Evolutionary conservation across 1,140 invertebrate species (phyloP), one percentile per base, ranked within the genome.

Genomic region (Pinna nobilis): DNA sequence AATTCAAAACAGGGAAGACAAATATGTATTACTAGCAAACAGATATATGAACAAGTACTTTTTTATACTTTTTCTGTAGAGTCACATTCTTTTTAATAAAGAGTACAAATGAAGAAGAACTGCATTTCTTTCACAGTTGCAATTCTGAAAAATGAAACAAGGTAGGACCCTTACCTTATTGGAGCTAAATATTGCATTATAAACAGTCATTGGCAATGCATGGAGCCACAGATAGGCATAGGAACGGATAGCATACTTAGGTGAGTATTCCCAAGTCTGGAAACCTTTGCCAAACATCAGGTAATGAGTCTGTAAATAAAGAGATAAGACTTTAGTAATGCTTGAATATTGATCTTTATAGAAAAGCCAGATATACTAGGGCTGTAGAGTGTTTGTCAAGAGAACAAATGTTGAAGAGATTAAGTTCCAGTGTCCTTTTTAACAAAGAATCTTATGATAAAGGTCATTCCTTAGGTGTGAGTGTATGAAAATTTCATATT

Each of bases 211-310:
- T 20, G 97, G 96, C 20, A 96, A 90, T n/a, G 94, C 94, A 91
- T 98, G 95, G 44, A 97, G 86, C 89, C 96, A 91, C 11, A 99
- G 87, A 82, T 98, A 98, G 49, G 94, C 93, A 89, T 98, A 99
- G 0, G 97, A 99, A 59, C 98, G 91, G 50, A 99, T 92, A 0
- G 97, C 96, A 91, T 95, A 99, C 71, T 92, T 90, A 20, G 98
- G 97, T 83, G 97, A 98, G 88, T 99, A 99, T 89, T 99, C 98
- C 98, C 98, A 99, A 55, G 98, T 99, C 91, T 99, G 98, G 78
- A 99, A 93, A 9, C 98, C 97, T 86, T 92, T 93, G 18, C 94
- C 95, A 88, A 95, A 97, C 25, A 98, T 82, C 53, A 96, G 83
- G 82, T 92, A 94, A 86, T 96, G 95, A 78, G 92, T 91, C 95